These are phyloP conservation scores for Drosophila aldrichi DNA, from an alignment of 2,888 invertebrate species.

Conservation along the genomic window DNA sequence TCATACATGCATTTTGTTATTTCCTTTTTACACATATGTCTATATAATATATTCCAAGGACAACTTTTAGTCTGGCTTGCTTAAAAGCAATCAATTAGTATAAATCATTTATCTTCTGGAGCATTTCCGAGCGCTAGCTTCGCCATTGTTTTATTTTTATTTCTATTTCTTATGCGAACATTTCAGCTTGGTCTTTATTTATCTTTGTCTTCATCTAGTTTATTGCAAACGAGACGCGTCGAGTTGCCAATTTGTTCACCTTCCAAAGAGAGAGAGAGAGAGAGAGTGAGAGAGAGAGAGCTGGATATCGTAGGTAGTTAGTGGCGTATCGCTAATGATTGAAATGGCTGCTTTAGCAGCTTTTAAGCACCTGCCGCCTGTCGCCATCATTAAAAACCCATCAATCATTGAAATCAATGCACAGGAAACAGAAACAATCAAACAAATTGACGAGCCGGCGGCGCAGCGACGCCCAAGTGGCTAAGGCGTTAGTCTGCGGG, in stretches of 20 bases:
- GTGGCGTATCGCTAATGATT: slow-evolving; percentile 52
- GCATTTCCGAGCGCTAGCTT: not conserved
- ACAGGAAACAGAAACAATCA: slow-evolving; percentile 48
- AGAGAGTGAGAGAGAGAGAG: not conserved
- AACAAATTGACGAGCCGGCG: slow-evolving; percentile 4
- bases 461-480: not conserved
- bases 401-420: slow-evolving; percentile 71
- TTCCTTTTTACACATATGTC: too few species aligned
- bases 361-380: slow-evolving; percentile 32
- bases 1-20: not conserved
- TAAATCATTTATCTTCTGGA: not conserved
- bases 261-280: not conserved
- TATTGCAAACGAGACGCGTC: slow-evolving; percentile 56
- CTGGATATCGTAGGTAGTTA: not conserved
- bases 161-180: slow-evolving; percentile 23
- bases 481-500: slow-evolving; percentile 1
- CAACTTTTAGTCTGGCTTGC: not conserved
- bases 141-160: not conserved
- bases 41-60: not conserved
- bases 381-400: slow-evolving; percentile 67
- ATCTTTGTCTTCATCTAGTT: slow-evolving; percentile 62
- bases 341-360: slow-evolving; percentile 19
- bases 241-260: slow-evolving; percentile 49
- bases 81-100: not conserved
- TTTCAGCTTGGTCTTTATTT: slow-evolving; percentile 56